Percentiles rank a stretch among this genome's conserved stretches.
These are phyloP conservation scores for Hypena proboscidalis DNA, from an alignment of 2,888 invertebrate genomes.

Conservation along the genomic window DNA sequence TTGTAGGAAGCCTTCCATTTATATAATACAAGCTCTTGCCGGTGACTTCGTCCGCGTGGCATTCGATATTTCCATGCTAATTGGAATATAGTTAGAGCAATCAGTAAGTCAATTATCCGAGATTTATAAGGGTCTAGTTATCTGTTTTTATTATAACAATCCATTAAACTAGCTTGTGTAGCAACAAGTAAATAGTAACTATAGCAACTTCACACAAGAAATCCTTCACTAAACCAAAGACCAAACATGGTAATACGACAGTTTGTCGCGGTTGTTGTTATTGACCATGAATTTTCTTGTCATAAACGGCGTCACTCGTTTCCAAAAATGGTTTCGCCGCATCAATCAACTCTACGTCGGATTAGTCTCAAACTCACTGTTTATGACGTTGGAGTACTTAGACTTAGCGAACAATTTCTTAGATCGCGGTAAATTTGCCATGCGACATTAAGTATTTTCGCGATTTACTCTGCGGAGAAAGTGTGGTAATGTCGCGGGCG, in stretches of 20 bases:
- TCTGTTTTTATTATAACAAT: too few species aligned
- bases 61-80: too few species aligned
- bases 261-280: slow-evolving; percentile 39
- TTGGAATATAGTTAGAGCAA: too few species aligned
- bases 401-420: slow-evolving; percentile 21
- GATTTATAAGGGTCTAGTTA: too few species aligned
- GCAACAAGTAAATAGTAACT: too few species aligned
- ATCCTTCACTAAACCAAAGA: background rate
- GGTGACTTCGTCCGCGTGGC: background rate
- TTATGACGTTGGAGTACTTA: slow-evolving; percentile 3
- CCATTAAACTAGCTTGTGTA: too few species aligned
- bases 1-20: slow-evolving; percentile 37
- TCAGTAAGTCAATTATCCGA: too few species aligned
- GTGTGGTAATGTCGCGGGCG: slow-evolving; percentile 52
- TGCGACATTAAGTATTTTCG: slow-evolving; percentile 44
- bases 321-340: slow-evolving; percentile 14
- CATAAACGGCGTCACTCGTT: slow-evolving; percentile 24
- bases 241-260: slow-evolving; percentile 45
- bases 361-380: background rate
- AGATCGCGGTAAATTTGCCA: slow-evolving; percentile 35
- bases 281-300: slow-evolving; percentile 52
- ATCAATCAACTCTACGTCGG: background rate
- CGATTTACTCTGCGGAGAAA: slow-evolving; percentile 58
- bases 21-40: slow-evolving; percentile 3
- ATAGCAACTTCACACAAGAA: too few species aligned